Conservation (phyloP, 2,888 invertebrate species). For the Sturmia bella region DNA sequence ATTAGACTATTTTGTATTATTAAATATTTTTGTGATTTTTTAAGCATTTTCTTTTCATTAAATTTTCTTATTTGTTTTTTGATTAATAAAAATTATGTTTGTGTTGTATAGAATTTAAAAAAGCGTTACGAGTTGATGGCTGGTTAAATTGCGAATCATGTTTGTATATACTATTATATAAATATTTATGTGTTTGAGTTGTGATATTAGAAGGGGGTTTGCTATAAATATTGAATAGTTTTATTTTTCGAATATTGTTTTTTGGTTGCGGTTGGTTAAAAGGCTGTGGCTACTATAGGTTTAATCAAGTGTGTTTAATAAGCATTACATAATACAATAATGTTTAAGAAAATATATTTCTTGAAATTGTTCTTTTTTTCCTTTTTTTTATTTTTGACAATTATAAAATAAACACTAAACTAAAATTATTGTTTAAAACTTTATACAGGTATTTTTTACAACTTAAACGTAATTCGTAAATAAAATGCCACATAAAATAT, state of each 20-base stretch:
- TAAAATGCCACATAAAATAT: constrained; percentile 41
- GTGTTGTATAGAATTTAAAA: constrained; percentile 9
- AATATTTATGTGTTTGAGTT: constrained; percentile 12
- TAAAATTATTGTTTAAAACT: constrained; percentile 30
- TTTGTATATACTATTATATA: neutral
- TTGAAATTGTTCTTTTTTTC: no score
- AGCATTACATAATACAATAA: constrained; percentile 29
- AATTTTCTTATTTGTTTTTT: constrained; percentile 7
- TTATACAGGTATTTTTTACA: constrained; percentile 41
- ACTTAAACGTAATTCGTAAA: constrained; percentile 28
- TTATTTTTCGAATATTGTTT: constrained; percentile 12
- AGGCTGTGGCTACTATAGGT: constrained; percentile 23
- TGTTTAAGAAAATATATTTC: neutral
- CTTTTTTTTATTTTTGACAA: neutral
- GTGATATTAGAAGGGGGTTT: constrained; percentile 2
- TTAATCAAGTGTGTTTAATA: constrained; percentile 11
- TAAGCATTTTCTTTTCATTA: constrained; percentile 3
- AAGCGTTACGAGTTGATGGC: constrained; percentile 3
- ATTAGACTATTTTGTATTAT: constrained; percentile 39
- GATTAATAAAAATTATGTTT: neutral
- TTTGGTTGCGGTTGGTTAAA: constrained; percentile 2
- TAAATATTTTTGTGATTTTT: constrained; percentile 32
- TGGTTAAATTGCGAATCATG: constrained; percentile 5
- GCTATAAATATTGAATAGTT: constrained; percentile 29
- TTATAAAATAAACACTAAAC: constrained; percentile 33